Percentiles rank a stretch among this genome's conserved stretches.
phyloP scores from a whole-genome alignment of 2,888 invertebrate species.

The Ctena decussata region DNA sequence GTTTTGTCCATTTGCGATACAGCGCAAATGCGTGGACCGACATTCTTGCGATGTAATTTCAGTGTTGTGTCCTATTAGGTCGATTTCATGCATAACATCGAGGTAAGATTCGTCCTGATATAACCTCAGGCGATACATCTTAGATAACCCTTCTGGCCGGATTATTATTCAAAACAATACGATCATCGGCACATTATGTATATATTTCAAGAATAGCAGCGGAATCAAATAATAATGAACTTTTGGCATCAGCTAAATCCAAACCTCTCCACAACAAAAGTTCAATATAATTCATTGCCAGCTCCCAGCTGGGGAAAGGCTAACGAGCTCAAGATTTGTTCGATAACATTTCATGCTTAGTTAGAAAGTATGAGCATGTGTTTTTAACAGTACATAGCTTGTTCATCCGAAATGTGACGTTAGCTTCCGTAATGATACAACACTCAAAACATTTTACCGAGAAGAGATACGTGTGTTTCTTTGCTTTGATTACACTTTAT shows the following conservation, averaged over 20 bases:
- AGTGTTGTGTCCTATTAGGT: too few species aligned
- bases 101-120: too few species aligned
- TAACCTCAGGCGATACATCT: background rate
- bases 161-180: background rate
- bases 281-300: background rate
- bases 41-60: too few species aligned
- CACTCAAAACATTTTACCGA: background rate
- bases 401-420: background rate
- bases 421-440: background rate
- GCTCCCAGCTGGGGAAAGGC: background rate
- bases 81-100: too few species aligned
- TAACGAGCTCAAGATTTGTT: background rate
- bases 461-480: too few species aligned
- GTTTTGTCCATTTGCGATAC: too few species aligned
- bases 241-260: background rate
- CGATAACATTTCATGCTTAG: background rate
- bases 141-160: background rate
- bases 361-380: background rate
- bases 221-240: background rate
- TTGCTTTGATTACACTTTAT: too few species aligned
- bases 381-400: background rate
- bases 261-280: background rate
- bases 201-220: background rate
- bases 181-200: constrained; percentile 3
- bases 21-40: too few species aligned